Evolutionary conservation across 37 sponge, comb jelly and placozoan genomes (phyloP), one percentile per base, ranked within the genome.

Genomic region (Hormiphora californensis): DNA sequence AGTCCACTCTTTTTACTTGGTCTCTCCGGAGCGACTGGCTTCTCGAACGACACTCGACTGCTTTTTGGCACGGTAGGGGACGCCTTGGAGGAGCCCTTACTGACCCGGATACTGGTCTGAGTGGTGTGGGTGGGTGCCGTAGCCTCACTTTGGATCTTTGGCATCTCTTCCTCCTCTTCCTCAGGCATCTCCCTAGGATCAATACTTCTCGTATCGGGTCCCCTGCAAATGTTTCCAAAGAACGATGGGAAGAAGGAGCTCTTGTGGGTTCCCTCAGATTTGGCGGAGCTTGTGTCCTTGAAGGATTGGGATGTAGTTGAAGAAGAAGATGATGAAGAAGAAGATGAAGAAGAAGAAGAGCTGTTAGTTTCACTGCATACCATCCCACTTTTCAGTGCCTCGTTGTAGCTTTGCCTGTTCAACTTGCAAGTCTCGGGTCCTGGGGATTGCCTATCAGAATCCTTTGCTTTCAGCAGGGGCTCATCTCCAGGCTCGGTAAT

Each of bases 181-280:
- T 57, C 61, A 28, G 61, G 61, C 27, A 28, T 30, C 5, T 57
- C 61, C 9, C 27, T 4, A 23, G 27, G n/a, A 15, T 57, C 61
- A 57, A 57, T 30, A 57, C 61, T 57, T 30, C 27, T 57, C n/a
- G 61, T 57, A 15, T 57, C 61, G 27, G 61, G 61, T 57, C 61
- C 61, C n/a, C 27, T 57, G n/a, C 61, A 57, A 57, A 57, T 57
- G 23, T 57, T 57, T 5, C 27, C 27, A 30, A 57, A 57, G 23
- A 57, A 28, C 4, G n/a, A 28, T 4, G 61, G 61, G 23, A 57
- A 57, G 61, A 57, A 57, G 5, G 61, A 57, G 5, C 61, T 30
- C 27, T 57, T 57, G 61, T 57, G n/a, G 27, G 15, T 57, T 4
- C 61, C 61, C n/a, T 57, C 61, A 57, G 61, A 57, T 57, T 57